Conservation (phyloP, 2,113 vertebrate species). For the Alethe castanea region DNA sequence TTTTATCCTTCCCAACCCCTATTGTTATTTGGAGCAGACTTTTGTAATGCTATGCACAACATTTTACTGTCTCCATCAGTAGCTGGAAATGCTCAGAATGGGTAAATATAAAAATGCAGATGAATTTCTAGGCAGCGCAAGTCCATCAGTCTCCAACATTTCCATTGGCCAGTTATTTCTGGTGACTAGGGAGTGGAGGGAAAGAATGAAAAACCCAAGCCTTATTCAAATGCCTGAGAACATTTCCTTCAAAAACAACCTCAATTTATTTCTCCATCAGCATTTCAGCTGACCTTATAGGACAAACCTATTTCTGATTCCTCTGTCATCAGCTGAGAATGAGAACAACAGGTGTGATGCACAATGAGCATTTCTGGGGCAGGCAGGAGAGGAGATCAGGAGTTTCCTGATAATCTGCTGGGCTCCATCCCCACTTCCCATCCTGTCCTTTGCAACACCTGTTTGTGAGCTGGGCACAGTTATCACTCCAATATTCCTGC, state of each 20-base stretch:
- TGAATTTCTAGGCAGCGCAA: background rate
- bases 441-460: background rate
- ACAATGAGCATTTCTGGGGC: background rate
- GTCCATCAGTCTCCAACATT: background rate
- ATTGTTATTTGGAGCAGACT: background rate
- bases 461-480: background rate
- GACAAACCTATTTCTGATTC: background rate
- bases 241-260: background rate
- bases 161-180: background rate
- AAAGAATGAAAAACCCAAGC: background rate
- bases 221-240: background rate
- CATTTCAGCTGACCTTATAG: background rate
- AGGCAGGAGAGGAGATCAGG: background rate
- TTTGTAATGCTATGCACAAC: background rate
- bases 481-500: too few relatives aligned
- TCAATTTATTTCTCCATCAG: background rate
- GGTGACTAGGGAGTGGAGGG: background rate
- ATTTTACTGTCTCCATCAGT: background rate
- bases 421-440: background rate
- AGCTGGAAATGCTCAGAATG: background rate
- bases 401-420: background rate
- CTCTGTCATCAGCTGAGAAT: background rate
- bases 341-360: accelerated
- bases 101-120: background rate
- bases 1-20: background rate